Evolutionary conservation across 2,797 vertebrate genomes (phyloP).

Genomic region (Siniperca scherzeri): DNA sequence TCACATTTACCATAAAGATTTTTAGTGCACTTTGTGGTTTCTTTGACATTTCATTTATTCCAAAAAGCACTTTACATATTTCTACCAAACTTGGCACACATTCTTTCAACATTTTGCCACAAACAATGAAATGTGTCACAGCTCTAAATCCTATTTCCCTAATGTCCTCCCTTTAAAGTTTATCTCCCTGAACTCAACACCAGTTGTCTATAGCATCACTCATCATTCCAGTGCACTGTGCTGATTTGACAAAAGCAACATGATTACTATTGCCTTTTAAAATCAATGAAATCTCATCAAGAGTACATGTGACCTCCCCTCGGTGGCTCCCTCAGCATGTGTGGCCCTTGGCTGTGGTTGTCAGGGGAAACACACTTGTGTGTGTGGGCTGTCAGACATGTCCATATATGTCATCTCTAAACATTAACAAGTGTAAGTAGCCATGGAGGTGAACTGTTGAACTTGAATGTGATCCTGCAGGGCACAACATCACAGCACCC

Average conservation of each 20-base stretch:
- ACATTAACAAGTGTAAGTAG: slow-evolving; percentile 72
- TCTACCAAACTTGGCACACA: slow-evolving; percentile 27
- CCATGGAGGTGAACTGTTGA: slow-evolving; percentile 84
- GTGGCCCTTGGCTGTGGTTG: slow-evolving; percentile 73
- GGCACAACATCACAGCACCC: slow-evolving; percentile 66
- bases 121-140: slow-evolving; percentile 27
- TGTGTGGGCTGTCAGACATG: slow-evolving; percentile 65
- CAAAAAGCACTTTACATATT: not conserved
- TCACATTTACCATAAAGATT: not conserved
- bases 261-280: slow-evolving; percentile 79
- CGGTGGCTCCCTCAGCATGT: slow-evolving; percentile 77
- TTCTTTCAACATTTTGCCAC: slow-evolving; percentile 29
- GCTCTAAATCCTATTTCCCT: slow-evolving; percentile 28
- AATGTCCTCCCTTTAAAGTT: slow-evolving; percentile 22
- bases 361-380: slow-evolving; percentile 73
- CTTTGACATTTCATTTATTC: slow-evolving; percentile 12
- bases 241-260: slow-evolving; percentile 72
- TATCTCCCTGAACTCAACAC: slow-evolving; percentile 62
- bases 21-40: not conserved
- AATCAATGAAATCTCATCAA: slow-evolving; percentile 81
- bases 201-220: slow-evolving; percentile 77
- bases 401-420: slow-evolving; percentile 72
- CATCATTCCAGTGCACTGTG: slow-evolving; percentile 54
- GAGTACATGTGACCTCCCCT: slow-evolving; percentile 62
- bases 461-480: slow-evolving; percentile 83